Conservation (phyloP, 2,888 invertebrate species). For the Chaitophorus viminalis region DNA sequence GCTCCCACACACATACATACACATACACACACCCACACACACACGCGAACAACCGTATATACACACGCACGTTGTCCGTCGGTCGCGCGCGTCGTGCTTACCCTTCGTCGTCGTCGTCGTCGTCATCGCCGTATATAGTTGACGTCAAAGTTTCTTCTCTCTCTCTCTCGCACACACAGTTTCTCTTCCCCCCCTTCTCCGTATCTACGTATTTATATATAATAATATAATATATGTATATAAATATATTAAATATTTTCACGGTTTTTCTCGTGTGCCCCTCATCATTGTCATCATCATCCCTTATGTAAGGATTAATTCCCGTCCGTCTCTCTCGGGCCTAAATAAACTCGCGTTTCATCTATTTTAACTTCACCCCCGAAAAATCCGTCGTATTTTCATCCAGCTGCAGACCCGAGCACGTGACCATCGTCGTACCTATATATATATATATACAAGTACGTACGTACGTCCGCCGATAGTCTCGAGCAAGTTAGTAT, state of each 20-base stretch:
- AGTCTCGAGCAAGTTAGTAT: no score
- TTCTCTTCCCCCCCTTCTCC: neutral
- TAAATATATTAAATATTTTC: neutral
- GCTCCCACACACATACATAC: constrained; percentile 39
- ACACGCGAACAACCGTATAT: neutral
- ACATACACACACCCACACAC: neutral
- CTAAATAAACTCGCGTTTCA: neutral
- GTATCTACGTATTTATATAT: no score
- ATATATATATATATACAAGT: no score
- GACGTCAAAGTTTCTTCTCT: constrained; percentile 27
- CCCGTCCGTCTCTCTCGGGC: no score
- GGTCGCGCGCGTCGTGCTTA: constrained; percentile 51
- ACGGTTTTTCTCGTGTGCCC: no score
- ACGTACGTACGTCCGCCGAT: neutral
- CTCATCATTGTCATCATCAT: no score
- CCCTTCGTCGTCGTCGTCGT: constrained; percentile 22
- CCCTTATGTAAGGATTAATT: no score
- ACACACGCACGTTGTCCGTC: constrained; percentile 57
- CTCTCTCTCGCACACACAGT: neutral
- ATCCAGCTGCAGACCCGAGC: neutral
- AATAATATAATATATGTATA: no score
- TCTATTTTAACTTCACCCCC: no score
- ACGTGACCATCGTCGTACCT: neutral
- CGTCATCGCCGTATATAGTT: constrained; percentile 11
- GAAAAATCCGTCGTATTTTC: neutral